Evolutionary conservation across 1,140 invertebrate genomes (phyloP).

Genomic region (Bombus superbus): DNA sequence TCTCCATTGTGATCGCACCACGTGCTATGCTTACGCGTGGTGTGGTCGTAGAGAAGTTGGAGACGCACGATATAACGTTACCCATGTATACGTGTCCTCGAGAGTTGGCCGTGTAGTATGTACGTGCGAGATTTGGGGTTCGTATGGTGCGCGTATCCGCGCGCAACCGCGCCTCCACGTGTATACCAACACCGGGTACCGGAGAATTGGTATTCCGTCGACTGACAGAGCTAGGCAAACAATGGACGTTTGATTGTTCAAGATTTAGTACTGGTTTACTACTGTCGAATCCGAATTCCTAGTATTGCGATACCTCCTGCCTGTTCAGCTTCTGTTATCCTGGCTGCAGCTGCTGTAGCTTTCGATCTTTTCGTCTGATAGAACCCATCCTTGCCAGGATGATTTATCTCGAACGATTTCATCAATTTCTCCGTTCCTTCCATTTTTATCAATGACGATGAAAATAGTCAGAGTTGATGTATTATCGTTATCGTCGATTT

Average conservation of each 20-base stretch:
- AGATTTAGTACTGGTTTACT: constrained; percentile 75
- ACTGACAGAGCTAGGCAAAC: constrained; percentile 73
- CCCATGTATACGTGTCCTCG: constrained; percentile 41
- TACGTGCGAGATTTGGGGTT: constrained; percentile 18
- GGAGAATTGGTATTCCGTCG: constrained; percentile 70
- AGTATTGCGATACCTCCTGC: constrained; percentile 52
- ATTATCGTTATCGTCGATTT: too few species aligned
- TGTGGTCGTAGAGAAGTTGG: constrained; percentile 39
- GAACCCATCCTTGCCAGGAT: neutral
- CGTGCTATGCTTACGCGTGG: constrained; percentile 48
- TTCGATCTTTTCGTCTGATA: neutral
- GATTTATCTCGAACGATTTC: neutral
- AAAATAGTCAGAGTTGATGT: too few species aligned
- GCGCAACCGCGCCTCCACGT: neutral
- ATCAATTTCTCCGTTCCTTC: neutral
- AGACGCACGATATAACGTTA: constrained; percentile 56
- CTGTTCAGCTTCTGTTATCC: constrained; percentile 37
- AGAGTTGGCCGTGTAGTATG: neutral
- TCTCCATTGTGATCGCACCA: constrained; percentile 69
- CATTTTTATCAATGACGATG: neutral
- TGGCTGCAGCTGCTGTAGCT: neutral
- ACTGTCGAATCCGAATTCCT: constrained; percentile 72
- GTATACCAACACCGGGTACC: constrained; percentile 52
- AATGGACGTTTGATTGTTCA: constrained; percentile 75
- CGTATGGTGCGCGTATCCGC: constrained; percentile 1